Percentiles rank a stretch among this genome's conserved stretches.
phyloP scores from a whole-genome alignment of 2,797 vertebrate genomes.

The Urocyon cinereoargenteus region DNA sequence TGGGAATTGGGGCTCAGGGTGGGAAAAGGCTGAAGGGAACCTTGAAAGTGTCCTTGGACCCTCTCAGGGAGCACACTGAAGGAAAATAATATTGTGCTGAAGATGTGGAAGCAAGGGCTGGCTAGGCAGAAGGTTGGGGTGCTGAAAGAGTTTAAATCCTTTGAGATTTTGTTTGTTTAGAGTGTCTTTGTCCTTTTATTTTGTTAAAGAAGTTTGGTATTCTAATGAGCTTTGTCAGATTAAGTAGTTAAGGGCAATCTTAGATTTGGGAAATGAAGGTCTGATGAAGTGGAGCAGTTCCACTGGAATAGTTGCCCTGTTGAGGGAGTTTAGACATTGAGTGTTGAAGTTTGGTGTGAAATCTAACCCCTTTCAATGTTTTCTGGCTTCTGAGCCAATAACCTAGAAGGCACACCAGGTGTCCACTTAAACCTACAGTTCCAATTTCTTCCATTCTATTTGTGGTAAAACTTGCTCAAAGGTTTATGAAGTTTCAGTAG shows the following conservation, averaged over 20 bases:
- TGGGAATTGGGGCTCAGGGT: neutral
- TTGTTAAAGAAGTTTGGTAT: slow-evolving; percentile 56
- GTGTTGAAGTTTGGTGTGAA: slow-evolving; percentile 56
- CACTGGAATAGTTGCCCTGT: neutral
- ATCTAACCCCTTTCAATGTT: slow-evolving; percentile 50
- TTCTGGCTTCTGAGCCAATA: slow-evolving; percentile 65
- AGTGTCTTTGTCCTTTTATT: neutral
- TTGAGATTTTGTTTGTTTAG: slow-evolving; percentile 19
- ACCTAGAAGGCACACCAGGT: slow-evolving; percentile 34
- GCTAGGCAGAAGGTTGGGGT: neutral
- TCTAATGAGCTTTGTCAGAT: slow-evolving; percentile 45
- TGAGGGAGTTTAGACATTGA: slow-evolving; percentile 40
- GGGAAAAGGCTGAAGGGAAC: neutral
- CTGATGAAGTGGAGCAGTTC: neutral
- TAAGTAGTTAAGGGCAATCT: neutral
- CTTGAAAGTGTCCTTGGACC: neutral
- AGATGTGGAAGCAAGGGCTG: neutral
- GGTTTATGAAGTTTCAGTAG: slow-evolving; percentile 59
- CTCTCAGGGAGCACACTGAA: neutral
- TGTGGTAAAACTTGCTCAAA: slow-evolving; percentile 66
- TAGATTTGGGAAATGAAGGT: neutral
- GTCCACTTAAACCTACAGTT: slow-evolving; percentile 25
- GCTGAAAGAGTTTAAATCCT: slow-evolving; percentile 1
- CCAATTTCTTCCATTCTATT: slow-evolving; percentile 63
- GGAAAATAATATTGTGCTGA: neutral